phyloP scores from a whole-genome alignment of 2,888 invertebrate species.

The Tipula vernalis region DNA sequence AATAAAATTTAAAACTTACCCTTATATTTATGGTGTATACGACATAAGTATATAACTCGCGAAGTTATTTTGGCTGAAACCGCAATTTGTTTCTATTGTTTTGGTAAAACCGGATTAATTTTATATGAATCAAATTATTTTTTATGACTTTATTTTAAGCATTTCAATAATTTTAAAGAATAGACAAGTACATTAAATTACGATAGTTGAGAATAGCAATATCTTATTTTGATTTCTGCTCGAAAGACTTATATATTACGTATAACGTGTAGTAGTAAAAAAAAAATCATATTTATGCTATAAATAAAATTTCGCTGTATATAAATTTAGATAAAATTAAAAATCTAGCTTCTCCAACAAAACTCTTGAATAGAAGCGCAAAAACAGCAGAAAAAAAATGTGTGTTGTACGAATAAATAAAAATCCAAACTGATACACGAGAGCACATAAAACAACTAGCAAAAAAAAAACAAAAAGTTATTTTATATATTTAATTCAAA shows the following conservation, averaged over 20 bases:
- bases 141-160: background rate
- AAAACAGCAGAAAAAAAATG: background rate
- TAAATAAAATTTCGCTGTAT: background rate
- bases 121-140: slow-evolving; percentile 4
- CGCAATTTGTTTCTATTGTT: slow-evolving; percentile 4
- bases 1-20: background rate
- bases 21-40: background rate
- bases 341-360: background rate
- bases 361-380: background rate
- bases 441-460: background rate
- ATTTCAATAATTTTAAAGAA: background rate
- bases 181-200: background rate
- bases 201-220: background rate
- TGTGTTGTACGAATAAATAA: background rate
- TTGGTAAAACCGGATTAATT: background rate
- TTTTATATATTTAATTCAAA: background rate
- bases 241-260: background rate
- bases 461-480: background rate
- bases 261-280: background rate
- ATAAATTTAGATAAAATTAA: background rate
- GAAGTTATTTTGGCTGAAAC: background rate
- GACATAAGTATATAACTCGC: background rate
- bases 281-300: background rate
- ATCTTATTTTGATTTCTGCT: background rate
- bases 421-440: background rate